These are phyloP conservation scores for Crotalus viridis DNA, from an alignment of 2,113 vertebrate species.

Conservation along the genomic window DNA sequence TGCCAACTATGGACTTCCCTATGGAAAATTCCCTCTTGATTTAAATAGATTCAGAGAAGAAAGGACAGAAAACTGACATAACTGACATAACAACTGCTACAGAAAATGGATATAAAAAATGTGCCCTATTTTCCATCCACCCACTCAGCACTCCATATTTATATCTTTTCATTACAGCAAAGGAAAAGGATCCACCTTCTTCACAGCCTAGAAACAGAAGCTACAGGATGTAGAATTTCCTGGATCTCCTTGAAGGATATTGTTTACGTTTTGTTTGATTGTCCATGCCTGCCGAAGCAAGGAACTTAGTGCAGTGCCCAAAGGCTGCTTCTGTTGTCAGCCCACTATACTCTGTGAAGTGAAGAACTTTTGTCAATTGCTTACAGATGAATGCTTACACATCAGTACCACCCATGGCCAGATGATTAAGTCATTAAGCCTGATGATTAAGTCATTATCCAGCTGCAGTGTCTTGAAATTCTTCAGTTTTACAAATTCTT, in stretches of 20 bases:
- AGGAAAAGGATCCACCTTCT: neutral
- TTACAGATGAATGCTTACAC: neutral
- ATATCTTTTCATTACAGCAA: neutral
- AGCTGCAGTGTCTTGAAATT: neutral
- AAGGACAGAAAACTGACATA: neutral
- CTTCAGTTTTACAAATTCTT: neutral
- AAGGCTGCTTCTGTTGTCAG: neutral
- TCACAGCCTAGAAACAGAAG: neutral
- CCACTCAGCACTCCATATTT: neutral
- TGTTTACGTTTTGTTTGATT: too few relatives aligned
- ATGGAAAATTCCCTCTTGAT: neutral
- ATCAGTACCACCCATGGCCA: neutral
- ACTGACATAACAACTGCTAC: neutral
- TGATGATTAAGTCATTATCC: neutral
- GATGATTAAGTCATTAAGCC: neutral
- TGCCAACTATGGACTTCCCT: neutral
- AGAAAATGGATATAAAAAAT: neutral
- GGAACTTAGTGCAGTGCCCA: neutral
- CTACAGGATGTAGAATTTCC: neutral
- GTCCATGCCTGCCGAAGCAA: neutral
- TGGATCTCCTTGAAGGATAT: too few relatives aligned
- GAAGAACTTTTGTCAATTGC: neutral
- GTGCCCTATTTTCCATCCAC: neutral
- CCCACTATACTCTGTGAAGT: neutral
- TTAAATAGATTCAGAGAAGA: neutral